These are phyloP conservation scores for Chloromyia formosa DNA, from an alignment of 2,888 invertebrate species.

Conservation along the genomic window DNA sequence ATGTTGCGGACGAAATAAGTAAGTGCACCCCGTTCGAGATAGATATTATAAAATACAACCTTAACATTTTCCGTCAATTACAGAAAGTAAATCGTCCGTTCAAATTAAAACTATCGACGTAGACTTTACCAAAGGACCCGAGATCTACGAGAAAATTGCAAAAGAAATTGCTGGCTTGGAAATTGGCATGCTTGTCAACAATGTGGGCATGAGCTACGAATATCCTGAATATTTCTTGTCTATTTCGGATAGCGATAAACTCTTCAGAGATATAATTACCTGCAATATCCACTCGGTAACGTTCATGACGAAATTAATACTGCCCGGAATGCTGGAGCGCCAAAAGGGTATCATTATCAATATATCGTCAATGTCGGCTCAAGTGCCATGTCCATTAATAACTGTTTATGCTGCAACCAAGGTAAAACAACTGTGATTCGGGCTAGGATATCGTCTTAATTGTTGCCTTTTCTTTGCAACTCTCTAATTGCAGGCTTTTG, in stretches of 20 bases:
- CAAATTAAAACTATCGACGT: conserved; percentile 81
- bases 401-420: conserved; percentile 90
- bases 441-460: background rate
- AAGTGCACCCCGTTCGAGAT: too few species aligned
- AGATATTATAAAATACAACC: too few species aligned
- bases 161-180: conserved; percentile 77
- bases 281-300: conserved; percentile 83
- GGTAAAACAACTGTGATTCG: conserved; percentile 66
- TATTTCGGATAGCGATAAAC: conserved; percentile 68
- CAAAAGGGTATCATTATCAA: conserved; percentile 88
- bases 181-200: conserved; percentile 89
- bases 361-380: conserved; percentile 83
- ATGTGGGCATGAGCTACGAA: conserved; percentile 87
- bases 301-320: conserved; percentile 83
- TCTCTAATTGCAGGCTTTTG: conserved; percentile 75
- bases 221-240: conserved; percentile 84
- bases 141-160: conserved; percentile 78
- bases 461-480: conserved; percentile 2
- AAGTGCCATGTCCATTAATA: conserved; percentile 82
- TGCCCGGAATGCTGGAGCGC: conserved; percentile 85
- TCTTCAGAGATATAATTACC: conserved; percentile 74
- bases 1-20: conserved; percentile 79
- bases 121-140: conserved; percentile 78
- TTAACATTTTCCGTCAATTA: conserved; percentile 52
- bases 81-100: conserved; percentile 74